Percentiles rank a stretch among this genome's conserved stretches.
Conservation (phyloP, 2,888 invertebrate genomes). For the Zygogramma bicolorata region DNA sequence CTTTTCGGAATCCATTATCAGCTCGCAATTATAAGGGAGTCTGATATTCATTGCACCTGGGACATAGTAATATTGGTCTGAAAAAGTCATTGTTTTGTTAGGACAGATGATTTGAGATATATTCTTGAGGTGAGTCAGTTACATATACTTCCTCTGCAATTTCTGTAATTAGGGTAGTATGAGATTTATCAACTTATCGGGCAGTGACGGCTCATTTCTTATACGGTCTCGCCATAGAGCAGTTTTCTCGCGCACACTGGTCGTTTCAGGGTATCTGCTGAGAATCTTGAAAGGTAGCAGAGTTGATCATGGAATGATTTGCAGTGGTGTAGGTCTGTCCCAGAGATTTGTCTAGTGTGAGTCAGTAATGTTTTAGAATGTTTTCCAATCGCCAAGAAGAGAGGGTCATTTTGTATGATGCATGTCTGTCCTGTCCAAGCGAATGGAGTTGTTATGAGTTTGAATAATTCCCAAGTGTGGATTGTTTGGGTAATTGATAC, state of each 20-base stretch:
- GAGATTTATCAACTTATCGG: too few species aligned
- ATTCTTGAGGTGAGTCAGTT: too few species aligned
- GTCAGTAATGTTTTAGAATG: not conserved
- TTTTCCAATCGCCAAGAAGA: conserved; percentile 11
- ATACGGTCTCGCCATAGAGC: conserved; percentile 38
- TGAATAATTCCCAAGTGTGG: conserved; percentile 29
- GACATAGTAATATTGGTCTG: too few species aligned
- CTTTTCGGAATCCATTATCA: too few species aligned
- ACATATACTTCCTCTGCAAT: too few species aligned
- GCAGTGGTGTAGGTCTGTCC: conserved; percentile 32
- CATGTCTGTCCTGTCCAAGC: conserved; percentile 43
- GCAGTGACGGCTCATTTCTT: too few species aligned
- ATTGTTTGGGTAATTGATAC: conserved; percentile 28
- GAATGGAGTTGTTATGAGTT: conserved; percentile 41
- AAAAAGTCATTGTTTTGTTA: too few species aligned
- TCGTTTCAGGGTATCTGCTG: conserved; percentile 29
- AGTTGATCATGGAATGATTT: conserved; percentile 35
- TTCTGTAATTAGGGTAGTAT: too few species aligned
- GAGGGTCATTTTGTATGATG: conserved; percentile 26
- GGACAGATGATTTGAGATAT: too few species aligned
- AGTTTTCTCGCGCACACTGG: conserved; percentile 38
- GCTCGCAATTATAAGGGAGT: too few species aligned
- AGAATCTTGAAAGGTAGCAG: conserved; percentile 40
- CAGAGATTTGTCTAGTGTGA: conserved; percentile 37
- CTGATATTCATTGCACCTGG: too few species aligned